Base-by-base conservation (phyloP, 2,797 vertebrate genomes). In the Pangasius larnaudii region DNA sequence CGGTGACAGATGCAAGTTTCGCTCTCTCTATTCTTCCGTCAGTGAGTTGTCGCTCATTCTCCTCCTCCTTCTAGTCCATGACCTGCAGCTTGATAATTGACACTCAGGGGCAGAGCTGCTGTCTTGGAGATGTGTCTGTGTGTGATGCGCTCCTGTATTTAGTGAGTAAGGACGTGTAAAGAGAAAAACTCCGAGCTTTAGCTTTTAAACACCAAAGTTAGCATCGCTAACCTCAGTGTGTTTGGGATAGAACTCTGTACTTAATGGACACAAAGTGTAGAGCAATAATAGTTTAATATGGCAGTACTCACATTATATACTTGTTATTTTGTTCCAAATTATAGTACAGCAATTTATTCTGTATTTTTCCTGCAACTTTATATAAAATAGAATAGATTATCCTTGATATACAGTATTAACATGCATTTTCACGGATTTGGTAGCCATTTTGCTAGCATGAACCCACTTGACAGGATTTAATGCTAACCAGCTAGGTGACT, bases 41-140 rank as follows among this genome's bases (percentile, higher is more conserved):
- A 93, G 91, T 92, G 91, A 93, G 92, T 93, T 94, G 94, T 95
- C 94, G 90, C 89, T 92, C 67, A 67, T 89, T 87, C 88, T 90
- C 75, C 86, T 74, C 33, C 46, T 91, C 89, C 80, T 59, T 82
- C 91, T 86, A 51, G 85, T 78, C 85, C 46, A 39, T 36, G 39
- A 78, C 84, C 90, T 82, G 75, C 87, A 42, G 77, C 75, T 87
- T 89, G 85, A 91, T 91, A 85, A 85, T 69, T 42, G 36, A 42
- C 8, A 36, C 87, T 74, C 87, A 51, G 84, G 61, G 80, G 84
- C 53, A 53, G 51, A 81, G 85, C 85, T 59, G 42, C 59, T 71
- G 3, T 79, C 84, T 67, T 27, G 7, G n/a, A 46, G 39, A 63
- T 65, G 24, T 36, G 1, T 27, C 22, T 27, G 9, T 39, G 67